A percentile compares a stretch with the other conserved stretches of the same genome.
Conservation (phyloP, 1,140 invertebrate genomes). For the Atta colombica region DNA sequence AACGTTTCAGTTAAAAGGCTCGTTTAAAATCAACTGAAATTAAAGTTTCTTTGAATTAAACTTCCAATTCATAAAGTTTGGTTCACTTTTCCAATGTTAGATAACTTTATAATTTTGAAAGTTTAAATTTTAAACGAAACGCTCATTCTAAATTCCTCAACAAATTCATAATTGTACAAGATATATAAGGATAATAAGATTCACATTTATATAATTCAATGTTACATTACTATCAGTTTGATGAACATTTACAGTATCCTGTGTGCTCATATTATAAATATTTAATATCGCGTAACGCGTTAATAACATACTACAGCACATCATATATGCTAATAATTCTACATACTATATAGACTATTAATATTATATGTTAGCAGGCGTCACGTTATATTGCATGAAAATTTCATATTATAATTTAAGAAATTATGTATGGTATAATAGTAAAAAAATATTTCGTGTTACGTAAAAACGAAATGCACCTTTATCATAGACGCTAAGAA, state of each 20-base stretch:
- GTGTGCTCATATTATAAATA: conserved; percentile 4
- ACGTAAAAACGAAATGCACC: neutral
- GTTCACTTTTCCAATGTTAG: conserved; percentile 13
- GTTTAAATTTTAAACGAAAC: conserved; percentile 38
- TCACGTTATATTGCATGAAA: neutral
- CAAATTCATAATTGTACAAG: neutral
- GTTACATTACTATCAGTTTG: neutral
- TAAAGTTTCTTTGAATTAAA: conserved; percentile 24
- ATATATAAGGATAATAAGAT: neutral
- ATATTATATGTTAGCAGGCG: conserved; percentile 2
- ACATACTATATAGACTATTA: conserved; percentile 2
- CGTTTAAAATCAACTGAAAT: conserved; percentile 6
- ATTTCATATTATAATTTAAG: neutral
- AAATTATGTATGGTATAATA: neutral
- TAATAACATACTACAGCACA: conserved; percentile 24
- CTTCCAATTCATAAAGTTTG: conserved; percentile 12
- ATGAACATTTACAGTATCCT: neutral
- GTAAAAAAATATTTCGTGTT: neutral
- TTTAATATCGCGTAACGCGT: conserved; percentile 16
- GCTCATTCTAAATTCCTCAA: neutral
- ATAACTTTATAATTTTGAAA: conserved; percentile 11
- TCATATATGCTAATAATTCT: conserved; percentile 5
- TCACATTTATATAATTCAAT: conserved; percentile 9
- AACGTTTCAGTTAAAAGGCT: neutral
- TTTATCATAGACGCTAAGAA: conserved; percentile 1